Evolutionary conservation across 1,140 invertebrate species (phyloP), one percentile per base, ranked within the genome.

Genomic region (Aphelinus certus): DNA sequence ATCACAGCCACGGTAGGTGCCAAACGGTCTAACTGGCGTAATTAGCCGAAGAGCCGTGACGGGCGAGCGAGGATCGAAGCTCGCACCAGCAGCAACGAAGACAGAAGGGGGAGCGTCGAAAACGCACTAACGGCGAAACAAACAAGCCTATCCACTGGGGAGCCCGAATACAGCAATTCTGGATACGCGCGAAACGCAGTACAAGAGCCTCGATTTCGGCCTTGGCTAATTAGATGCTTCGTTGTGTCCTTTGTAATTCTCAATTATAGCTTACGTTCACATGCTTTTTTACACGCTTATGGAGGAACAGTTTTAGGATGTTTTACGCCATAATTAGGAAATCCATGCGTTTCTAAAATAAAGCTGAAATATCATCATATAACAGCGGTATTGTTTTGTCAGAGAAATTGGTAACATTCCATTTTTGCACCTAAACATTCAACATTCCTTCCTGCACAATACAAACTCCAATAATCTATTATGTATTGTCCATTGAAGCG

Each of bases 51-150:
- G 62, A 67, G 71, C 7, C 1, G 43, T 1, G 3, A 57, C 10
- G 2, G 43, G 2, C 1, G 43, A 4, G 26, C n/a, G 43, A 53
- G 49, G 58, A 68, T 67, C 56, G 65, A 61, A 73, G 55, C 43
- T 47, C 51, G 42, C 9, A 47, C 43, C 43, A 56, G 43, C 48
- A 67, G 46, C 43, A 65, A 5, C 55, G 75, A 61, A 60, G 64
- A 60, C 56, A 47, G 56, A 73, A 49, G 73, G 75, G 62, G 26
- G 64, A 70, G 42, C 60, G 76, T 71, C 77, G 76, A 80, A 81
- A 81, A 81, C 73, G 78, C 77, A 77, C 79, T 83, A 82, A 82
- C 77, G 72, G 62, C 47, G 64, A 65, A 63, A 75, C 69, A 80
- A 81, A 79, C 64, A 79, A 70, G 58, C 68, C 60, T 53, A n/a